phyloP scores from a whole-genome alignment of 2,113 vertebrate species.

The Geococcyx californianus region DNA sequence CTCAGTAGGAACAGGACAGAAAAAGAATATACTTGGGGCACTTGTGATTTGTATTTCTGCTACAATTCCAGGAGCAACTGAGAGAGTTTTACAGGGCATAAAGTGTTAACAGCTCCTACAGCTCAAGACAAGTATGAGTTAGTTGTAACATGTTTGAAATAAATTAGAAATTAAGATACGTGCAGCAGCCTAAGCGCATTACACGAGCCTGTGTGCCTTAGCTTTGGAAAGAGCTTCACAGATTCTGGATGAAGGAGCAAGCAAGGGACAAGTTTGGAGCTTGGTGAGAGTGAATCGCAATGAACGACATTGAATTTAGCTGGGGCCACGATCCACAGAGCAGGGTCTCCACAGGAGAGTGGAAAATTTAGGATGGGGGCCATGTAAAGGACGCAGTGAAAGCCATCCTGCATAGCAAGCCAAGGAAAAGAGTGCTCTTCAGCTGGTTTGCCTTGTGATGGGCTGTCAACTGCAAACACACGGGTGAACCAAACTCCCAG shows the following conservation, averaged over 20 bases:
- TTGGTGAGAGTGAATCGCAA: accelerated
- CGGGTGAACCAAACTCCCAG: not conserved
- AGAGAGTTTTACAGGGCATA: not conserved
- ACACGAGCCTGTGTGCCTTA: not conserved
- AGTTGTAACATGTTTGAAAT: not conserved
- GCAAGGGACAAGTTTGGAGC: not conserved
- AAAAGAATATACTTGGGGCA: not conserved
- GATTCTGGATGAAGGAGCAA: not conserved
- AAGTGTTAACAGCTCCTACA: not conserved
- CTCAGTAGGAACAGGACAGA: not conserved
- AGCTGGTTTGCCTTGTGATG: not conserved
- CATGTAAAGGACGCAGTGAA: accelerated
- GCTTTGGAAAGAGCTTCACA: not conserved
- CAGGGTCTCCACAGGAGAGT: not conserved
- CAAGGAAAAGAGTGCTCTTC: accelerated
- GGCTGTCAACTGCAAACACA: not conserved
- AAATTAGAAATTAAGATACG: not conserved
- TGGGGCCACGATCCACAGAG: not conserved
- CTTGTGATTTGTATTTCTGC: not conserved
- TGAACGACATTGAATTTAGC: not conserved
- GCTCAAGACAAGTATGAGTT: not conserved
- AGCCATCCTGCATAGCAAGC: not conserved
- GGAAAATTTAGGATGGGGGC: not conserved
- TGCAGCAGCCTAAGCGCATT: not conserved
- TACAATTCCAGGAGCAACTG: not conserved